A percentile compares a stretch with the other conserved stretches of the same genome.
Evolutionary conservation across 2,888 invertebrate genomes (phyloP).

Genomic region (Xylota segnis): DNA sequence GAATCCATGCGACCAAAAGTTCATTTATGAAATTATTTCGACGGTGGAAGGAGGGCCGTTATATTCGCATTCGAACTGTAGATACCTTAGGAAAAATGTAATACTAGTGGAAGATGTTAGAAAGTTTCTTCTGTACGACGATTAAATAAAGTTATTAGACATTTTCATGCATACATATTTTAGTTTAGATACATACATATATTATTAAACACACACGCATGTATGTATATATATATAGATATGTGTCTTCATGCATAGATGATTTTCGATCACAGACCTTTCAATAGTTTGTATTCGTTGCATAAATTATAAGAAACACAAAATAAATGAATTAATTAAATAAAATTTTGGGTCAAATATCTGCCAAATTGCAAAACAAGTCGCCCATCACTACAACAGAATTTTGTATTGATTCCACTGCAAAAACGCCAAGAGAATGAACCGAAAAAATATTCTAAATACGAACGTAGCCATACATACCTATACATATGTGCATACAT

Average conservation of each 20-base stretch:
- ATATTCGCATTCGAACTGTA: not conserved
- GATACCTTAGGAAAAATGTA: not conserved
- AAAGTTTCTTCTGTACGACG: not conserved
- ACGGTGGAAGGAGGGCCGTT: not conserved
- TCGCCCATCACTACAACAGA: not conserved
- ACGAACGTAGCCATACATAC: no score
- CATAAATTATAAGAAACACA: not conserved
- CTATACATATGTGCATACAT: not conserved
- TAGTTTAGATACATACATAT: no score
- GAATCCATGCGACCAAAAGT: not conserved
- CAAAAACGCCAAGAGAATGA: not conserved
- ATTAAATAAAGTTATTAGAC: not conserved
- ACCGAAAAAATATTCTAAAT: not conserved
- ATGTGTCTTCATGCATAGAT: no score
- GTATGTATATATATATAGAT: no score
- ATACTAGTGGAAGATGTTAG: not conserved
- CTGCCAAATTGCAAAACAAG: constrained; percentile 1
- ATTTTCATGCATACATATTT: no score
- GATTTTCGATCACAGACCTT: no score
- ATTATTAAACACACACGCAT: no score
- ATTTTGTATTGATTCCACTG: not conserved
- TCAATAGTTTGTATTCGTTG: no score
- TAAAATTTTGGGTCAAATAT: not conserved
- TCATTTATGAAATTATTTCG: constrained; percentile 3
- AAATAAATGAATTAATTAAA: not conserved